A percentile compares a stretch with the other conserved stretches of the same genome.
These are phyloP conservation scores for Athene cunicularia DNA, from an alignment of 2,113 vertebrate genomes.

Conservation along the genomic window DNA sequence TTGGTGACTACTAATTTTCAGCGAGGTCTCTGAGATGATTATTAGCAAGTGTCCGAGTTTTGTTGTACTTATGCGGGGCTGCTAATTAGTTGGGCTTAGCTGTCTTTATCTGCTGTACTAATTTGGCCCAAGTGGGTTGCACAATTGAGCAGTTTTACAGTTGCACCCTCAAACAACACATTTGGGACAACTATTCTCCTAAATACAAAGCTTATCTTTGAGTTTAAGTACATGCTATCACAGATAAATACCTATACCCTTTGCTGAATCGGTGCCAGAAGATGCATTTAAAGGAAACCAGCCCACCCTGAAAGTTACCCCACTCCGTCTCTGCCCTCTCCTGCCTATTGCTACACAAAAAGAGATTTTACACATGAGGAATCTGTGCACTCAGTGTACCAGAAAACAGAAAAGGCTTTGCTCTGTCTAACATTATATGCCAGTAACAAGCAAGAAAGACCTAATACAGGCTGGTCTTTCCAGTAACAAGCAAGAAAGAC, in stretches of 20 bases:
- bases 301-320: not conserved
- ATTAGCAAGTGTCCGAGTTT: not conserved
- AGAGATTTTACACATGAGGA: not conserved
- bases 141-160: not conserved
- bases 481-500: not conserved
- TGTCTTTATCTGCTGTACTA: not conserved
- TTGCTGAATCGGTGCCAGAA: not conserved
- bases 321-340: not conserved
- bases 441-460: not conserved
- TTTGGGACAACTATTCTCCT: not conserved
- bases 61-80: not conserved
- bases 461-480: not conserved
- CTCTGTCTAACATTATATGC: not conserved
- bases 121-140: not conserved
- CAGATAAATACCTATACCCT: not conserved
- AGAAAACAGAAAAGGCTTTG: not conserved
- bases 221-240: not conserved
- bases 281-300: not conserved
- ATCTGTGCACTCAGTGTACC: not conserved
- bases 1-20: conserved; percentile 7
- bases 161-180: not conserved
- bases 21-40: not conserved
- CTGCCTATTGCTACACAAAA: not conserved
- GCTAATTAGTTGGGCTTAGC: not conserved
- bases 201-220: not conserved